Base-by-base conservation (phyloP, 2,113 vertebrate genomes). In the Amblyornis subalaris region DNA sequence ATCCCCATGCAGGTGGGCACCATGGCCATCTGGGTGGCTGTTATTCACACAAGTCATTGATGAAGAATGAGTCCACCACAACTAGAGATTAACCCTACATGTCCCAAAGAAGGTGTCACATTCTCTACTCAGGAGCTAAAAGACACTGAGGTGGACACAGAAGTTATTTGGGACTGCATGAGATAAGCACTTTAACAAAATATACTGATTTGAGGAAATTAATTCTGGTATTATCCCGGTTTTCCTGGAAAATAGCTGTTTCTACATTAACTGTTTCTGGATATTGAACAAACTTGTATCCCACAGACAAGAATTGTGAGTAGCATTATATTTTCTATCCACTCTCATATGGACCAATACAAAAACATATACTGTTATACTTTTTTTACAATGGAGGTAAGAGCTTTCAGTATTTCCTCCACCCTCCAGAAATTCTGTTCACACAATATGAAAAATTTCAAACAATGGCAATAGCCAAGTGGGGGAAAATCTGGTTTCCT, bases 401-500 rank as follows among this genome's bases (percentile, higher is more conserved):
- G 40, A 70, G 42, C 42, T 74, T 73, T 51, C 53, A 77, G 25
- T 58, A 57, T 40, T 67, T 57, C 12, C 24, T 86, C 26, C 25
- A 77, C 48, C 48, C 36, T 57, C 72, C 62, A 79, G 81, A 91
- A 78, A 48, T 88, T 75, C 76, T 77, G 28, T 94, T 91, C 42
- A 72, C 57, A 83, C 7, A 79, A 40, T 62, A 92, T 4, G 80
- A 66, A 97, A 94, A 93, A 77, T 20, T 45, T 82, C 72, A 44
- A 96, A 91, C 24, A 88, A 84, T 60, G 36, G 16, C 77, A 96
- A 83, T 26, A 71, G 47, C 3, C 48, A 36, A 18, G 9, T 14
- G 31, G 12, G 5, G 18, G 16, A 65, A 38, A 78, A 58, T 93
- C n/a, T 85, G 21, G 9, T 94, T 94, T 94, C 74, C 40, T 20